Base-by-base conservation (phyloP, 1,140 invertebrate genomes). In the Caenorhabditis elegans region DNA sequence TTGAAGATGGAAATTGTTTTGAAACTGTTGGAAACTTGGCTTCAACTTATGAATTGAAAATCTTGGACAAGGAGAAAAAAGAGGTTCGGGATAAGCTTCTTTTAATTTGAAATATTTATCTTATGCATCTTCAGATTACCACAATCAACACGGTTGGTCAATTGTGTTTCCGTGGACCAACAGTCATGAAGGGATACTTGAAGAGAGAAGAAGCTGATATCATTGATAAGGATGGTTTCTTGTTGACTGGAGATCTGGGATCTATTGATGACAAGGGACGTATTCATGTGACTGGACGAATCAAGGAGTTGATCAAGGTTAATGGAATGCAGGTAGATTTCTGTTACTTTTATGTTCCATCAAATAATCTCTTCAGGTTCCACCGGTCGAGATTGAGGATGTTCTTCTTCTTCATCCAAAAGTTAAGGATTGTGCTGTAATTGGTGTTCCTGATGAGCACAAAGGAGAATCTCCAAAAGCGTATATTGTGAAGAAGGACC, bases 271-370 rank as follows among this genome's bases (percentile, higher is more conserved):
- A 92, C 13, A 91, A 94, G 1, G 92, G 94, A 0, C 55, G 76
- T 48, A 81, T 90, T 34, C 95, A 92, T 78, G 93, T 96, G 76
- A 93, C 94, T 1, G 95, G 96, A 85, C 91, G 95, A 78, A 86
- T 95, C 51, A 96, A 96, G 87, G 95, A 96, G 88, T 91, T 96
- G 8, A 96, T 96, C 80, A 96, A 96, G 92, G 94, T 95, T 55
- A 95, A 95, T 91, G 95, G 94, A 83, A 75, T 86, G 48, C 90
- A 95, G 94, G 95, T 96, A 26, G 3, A 15, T 11, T n/a, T 34
- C 0, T 43, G 39, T 5, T 43, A 15, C 6, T 8, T 43, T 43
- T 5, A 43, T 43, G 6, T 43, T 5, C n/a, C n/a, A n/a, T n/a
- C 39, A 43, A 43, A 8, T 43, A 43, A 8, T 43, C 15, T 43